A percentile compares a stretch with the other conserved stretches of the same genome.
Evolutionary conservation across 2,888 invertebrate species (phyloP).

Genomic region (Sminthurides aquaticus): DNA sequence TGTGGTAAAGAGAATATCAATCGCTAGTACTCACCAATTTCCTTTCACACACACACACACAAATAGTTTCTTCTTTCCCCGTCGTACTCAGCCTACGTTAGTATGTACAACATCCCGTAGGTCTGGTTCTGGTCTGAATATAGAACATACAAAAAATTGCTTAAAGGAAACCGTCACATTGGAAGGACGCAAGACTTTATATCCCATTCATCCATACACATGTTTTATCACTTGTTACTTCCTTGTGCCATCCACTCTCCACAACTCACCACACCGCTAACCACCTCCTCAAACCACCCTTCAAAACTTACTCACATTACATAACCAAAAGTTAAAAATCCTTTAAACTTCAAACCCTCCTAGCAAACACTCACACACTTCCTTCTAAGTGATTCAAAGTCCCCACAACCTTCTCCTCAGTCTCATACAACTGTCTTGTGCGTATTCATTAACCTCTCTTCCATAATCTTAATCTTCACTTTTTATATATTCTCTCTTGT

Average conservation of each 20-base stretch:
- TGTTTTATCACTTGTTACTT: conserved; percentile 9
- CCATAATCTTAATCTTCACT: background rate
- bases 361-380: too few relatives aligned
- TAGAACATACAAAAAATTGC: too few relatives aligned
- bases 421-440: background rate
- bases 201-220: conserved; percentile 1
- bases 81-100: too few relatives aligned
- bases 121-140: too few relatives aligned
- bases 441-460: too few relatives aligned
- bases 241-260: conserved; percentile 6
- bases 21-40: background rate
- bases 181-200: background rate
- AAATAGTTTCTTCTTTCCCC: too few relatives aligned
- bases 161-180: background rate
- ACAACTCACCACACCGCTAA: background rate
- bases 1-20: too few relatives aligned
- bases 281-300: background rate
- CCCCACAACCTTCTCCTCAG: too few relatives aligned
- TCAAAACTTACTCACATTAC: background rate
- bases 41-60: background rate
- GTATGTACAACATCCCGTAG: too few relatives aligned
- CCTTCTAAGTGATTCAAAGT: too few relatives aligned
- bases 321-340: too few relatives aligned
- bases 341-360: too few relatives aligned
- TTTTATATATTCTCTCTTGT: background rate